These are phyloP conservation scores for Gandaritis pyraliata DNA, from an alignment of 2,888 invertebrate species.

Conservation along the genomic window DNA sequence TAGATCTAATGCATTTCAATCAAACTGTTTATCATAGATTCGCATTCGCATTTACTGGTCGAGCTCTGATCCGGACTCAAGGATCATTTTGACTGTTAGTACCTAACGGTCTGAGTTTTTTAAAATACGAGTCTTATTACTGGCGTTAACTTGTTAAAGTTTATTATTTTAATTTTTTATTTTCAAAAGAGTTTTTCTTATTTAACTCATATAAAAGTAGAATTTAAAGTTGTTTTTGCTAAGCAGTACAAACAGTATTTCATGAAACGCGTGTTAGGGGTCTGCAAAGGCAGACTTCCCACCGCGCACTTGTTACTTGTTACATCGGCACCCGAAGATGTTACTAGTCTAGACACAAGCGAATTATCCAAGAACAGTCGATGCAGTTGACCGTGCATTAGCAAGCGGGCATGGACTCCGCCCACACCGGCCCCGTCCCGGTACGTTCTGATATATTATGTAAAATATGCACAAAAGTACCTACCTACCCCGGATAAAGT, in stretches of 20 bases:
- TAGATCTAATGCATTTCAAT: background rate
- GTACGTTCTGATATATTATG: slow-evolving; percentile 71
- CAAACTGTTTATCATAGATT: background rate
- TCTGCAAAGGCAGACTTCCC: slow-evolving; percentile 13
- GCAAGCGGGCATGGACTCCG: slow-evolving; percentile 68
- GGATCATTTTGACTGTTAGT: too few relatives aligned
- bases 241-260: background rate
- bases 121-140: too few relatives aligned
- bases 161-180: too few relatives aligned
- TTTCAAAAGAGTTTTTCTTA: too few relatives aligned
- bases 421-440: slow-evolving; percentile 72
- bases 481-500: slow-evolving; percentile 71
- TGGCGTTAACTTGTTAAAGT: too few relatives aligned
- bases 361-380: slow-evolving; percentile 41
- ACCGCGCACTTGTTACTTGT: slow-evolving; percentile 15
- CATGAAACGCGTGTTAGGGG: slow-evolving; percentile 8
- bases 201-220: too few relatives aligned
- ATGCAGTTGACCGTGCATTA: slow-evolving; percentile 65
- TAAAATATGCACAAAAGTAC: slow-evolving; percentile 80
- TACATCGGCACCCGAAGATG: slow-evolving; percentile 23
- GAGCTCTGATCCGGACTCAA: too few relatives aligned
- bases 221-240: too few relatives aligned
- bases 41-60: too few relatives aligned
- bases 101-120: too few relatives aligned
- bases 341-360: slow-evolving; percentile 33